Base-by-base conservation (phyloP, 2,113 vertebrate species). In the Eonycteris spelaea region DNA sequence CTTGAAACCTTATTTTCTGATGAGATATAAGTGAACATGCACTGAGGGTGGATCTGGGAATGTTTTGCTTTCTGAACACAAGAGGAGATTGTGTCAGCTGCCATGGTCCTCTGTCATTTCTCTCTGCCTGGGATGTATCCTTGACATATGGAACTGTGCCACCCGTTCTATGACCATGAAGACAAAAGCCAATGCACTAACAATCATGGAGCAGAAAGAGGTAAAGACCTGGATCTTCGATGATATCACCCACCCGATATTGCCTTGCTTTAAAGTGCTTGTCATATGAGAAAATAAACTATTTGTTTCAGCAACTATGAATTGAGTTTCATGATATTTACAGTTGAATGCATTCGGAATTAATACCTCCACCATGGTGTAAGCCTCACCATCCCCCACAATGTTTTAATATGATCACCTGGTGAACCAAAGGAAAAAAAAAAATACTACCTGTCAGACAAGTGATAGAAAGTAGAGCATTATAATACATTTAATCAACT, bases 281-380 rank as follows among this genome's bases (percentile, higher is more conserved):
- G 51, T 65, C 43, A 94, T 28, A 26, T 61, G 65, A 94, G 30
- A 84, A 89, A 94, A 95, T 73, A 94, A 63, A 94, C 88, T 65
- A 74, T 84, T 92, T 88, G 38, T 94, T 94, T 59, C 28, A 77
- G 45, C 86, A 90, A 75, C 59, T 43, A 3, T 93, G 85, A 88
- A 59, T 79, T 94, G 78, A 88, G 11, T 87, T 95, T 94, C n/a
- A 71, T 35, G 51, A 84, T 92, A 94, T 97, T 96, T 97, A 75
- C 51, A 59, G 1, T 93, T 94, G 75, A 93, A 94, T 95, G 53
- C 65, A 88, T 94, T 93, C 67, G 43, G 24, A 93, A 22, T 45
- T 33, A 24, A 85, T 48, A 85, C 8, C n/a, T 70, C 16, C 75
- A 88, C 73, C 53, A n/a, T 85, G 65, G 24, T 68, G 70, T 53